phyloP scores from a whole-genome alignment of 1,140 invertebrate species.

The Pseudomyrmex cubaensis region DNA sequence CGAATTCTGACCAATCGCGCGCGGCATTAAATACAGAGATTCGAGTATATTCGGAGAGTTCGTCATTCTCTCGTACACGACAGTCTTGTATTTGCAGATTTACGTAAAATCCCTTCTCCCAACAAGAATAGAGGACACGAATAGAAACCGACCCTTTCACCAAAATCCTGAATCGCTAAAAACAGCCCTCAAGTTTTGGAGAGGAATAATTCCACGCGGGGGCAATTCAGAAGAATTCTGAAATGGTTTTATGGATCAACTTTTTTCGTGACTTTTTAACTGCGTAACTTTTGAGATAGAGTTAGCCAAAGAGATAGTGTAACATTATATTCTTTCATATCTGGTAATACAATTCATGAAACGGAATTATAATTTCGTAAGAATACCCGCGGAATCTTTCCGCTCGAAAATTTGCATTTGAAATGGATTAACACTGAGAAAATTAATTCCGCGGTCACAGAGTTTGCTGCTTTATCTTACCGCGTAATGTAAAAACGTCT shows the following conservation, averaged over 20 bases:
- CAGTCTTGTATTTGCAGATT: conserved; percentile 31
- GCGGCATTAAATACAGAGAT: conserved; percentile 39
- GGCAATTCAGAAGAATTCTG: neutral
- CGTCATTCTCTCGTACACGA: neutral
- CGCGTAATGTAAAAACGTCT: neutral
- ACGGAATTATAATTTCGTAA: neutral
- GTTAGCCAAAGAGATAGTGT: neutral
- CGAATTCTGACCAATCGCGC: conserved; percentile 62
- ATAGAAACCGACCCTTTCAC: neutral
- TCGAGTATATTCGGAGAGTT: conserved; percentile 22
- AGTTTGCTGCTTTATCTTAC: conserved; percentile 3
- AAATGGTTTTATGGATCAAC: neutral
- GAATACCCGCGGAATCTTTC: neutral
- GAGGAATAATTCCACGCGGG: neutral
- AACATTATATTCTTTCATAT: no score
- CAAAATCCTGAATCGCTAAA: neutral
- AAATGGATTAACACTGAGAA: conserved; percentile 1
- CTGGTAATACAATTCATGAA: neutral
- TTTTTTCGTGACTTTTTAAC: neutral
- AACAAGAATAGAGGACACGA: neutral
- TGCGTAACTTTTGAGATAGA: conserved; percentile 9
- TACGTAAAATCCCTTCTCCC: neutral
- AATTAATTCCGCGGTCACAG: neutral
- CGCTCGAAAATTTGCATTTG: neutral
- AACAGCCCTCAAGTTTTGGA: neutral